phyloP scores from a whole-genome alignment of 2,888 invertebrate species.

The Stegana nigrithorax region DNA sequence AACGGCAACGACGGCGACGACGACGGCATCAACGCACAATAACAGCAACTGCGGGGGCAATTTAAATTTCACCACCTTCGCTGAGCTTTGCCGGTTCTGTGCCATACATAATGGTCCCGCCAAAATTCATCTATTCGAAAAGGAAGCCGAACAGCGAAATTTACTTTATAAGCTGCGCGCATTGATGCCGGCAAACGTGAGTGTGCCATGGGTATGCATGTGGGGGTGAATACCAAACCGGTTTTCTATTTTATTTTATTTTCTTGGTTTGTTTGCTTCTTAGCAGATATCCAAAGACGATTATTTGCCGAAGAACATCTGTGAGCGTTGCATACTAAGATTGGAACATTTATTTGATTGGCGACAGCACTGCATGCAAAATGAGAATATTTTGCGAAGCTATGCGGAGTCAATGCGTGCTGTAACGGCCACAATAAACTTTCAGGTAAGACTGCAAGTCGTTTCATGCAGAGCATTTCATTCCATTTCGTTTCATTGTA shows the following conservation, averaged over 20 bases:
- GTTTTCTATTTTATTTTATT: background rate
- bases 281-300: slow-evolving; percentile 78
- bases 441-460: slow-evolving; percentile 71
- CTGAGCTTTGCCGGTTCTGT: slow-evolving; percentile 78
- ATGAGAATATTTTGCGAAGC: slow-evolving; percentile 76
- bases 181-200: slow-evolving; percentile 77
- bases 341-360: slow-evolving; percentile 79
- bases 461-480: background rate
- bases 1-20: background rate
- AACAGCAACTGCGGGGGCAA: slow-evolving; percentile 64
- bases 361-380: slow-evolving; percentile 75
- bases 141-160: slow-evolving; percentile 79
- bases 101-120: slow-evolving; percentile 77
- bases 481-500: slow-evolving; percentile 8
- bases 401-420: slow-evolving; percentile 78
- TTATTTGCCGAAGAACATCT: slow-evolving; percentile 78
- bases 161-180: slow-evolving; percentile 78
- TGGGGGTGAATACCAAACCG: background rate
- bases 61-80: slow-evolving; percentile 77
- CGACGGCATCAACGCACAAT: slow-evolving; percentile 8
- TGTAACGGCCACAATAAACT: slow-evolving; percentile 76
- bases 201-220: too few species aligned
- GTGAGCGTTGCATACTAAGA: slow-evolving; percentile 76
- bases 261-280: background rate
- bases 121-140: slow-evolving; percentile 78